Percentiles rank a stretch among this genome's conserved stretches.
Conservation (phyloP, 2,797 vertebrate species). For the Taeniopygia guttata region DNA sequence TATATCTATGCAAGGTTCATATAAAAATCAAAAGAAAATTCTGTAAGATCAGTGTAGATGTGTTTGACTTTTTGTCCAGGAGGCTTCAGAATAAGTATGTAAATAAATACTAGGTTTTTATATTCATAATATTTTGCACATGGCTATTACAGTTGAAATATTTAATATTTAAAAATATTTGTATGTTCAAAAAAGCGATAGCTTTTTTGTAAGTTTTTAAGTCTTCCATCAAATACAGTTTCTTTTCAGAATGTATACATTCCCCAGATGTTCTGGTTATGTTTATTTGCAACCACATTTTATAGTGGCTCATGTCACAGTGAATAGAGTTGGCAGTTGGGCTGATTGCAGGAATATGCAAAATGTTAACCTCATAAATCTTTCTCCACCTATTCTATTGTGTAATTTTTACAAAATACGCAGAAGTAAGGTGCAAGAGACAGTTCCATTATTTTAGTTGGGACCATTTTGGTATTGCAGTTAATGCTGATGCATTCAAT, state of each 20-base stretch:
- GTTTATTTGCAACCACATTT: conserved; percentile 14
- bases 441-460: neutral
- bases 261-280: neutral
- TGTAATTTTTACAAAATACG: neutral
- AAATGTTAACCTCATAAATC: conserved; percentile 13
- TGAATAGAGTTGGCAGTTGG: neutral
- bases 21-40: neutral
- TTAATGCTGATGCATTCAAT: neutral
- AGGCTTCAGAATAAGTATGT: neutral
- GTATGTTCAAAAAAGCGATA: neutral
- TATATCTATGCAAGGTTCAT: neutral
- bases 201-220: neutral
- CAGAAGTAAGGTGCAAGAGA: neutral
- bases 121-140: neutral
- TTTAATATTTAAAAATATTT: neutral
- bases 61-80: neutral
- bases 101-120: neutral
- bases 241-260: neutral
- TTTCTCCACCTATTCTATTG: neutral
- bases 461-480: neutral
- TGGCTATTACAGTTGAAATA: neutral
- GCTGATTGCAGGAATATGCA: conserved; percentile 1
- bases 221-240: neutral
- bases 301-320: neutral
- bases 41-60: neutral